A percentile compares a stretch with the other conserved stretches of the same genome.
phyloP scores from a whole-genome alignment of 2,113 vertebrate species.

The Anoura caudifer region DNA sequence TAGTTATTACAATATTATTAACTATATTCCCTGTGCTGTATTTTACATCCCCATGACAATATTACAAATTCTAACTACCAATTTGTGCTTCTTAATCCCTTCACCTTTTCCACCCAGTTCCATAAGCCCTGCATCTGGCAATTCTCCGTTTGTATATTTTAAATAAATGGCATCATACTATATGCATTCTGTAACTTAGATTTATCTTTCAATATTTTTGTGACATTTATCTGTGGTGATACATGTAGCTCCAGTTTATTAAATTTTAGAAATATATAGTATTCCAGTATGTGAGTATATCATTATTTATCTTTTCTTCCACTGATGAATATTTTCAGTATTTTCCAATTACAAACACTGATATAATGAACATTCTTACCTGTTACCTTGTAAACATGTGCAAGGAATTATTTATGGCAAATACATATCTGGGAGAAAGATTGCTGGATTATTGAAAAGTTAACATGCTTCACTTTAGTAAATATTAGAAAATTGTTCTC shows the following conservation, averaged over 20 bases:
- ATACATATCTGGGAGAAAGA: neutral
- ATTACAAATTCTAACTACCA: neutral
- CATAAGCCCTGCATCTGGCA: neutral
- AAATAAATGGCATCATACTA: neutral
- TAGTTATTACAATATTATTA: neutral
- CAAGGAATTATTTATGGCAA: neutral
- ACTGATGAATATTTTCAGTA: neutral
- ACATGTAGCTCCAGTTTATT: neutral
- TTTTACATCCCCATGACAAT: neutral
- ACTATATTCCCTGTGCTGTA: neutral
- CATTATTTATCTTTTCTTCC: neutral
- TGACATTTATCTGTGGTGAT: neutral
- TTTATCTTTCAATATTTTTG: neutral
- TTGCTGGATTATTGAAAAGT: neutral
- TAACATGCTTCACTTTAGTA: neutral
- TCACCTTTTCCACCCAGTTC: neutral
- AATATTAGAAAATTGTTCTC: neutral
- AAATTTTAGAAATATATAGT: neutral
- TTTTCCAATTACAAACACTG: neutral
- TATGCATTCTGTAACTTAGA: neutral
- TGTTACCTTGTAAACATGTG: neutral
- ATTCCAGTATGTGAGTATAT: neutral
- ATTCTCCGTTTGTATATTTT: neutral
- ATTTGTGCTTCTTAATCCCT: neutral
- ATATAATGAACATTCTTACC: neutral